Conservation (phyloP, 2,888 invertebrate species). For the Andrena trimmerana region DNA sequence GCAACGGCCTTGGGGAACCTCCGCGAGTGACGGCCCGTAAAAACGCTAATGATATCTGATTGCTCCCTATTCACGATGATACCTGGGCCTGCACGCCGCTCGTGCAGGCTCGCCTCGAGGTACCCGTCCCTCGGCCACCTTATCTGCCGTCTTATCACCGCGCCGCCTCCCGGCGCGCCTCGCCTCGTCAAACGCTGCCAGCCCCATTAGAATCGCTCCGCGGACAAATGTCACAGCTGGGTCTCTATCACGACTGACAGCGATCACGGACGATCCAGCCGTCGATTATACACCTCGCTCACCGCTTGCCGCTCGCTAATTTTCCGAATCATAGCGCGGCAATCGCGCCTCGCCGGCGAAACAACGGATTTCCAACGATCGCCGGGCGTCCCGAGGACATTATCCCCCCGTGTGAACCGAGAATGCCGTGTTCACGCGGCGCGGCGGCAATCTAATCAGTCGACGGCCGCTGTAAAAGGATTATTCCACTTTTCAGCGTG, state of each 20-base stretch:
- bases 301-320: conserved; percentile 25
- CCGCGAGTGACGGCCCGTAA: conserved; percentile 68
- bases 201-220: conserved; percentile 46
- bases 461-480: conserved; percentile 46
- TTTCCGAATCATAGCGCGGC: conserved; percentile 11
- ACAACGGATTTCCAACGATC: conserved; percentile 29
- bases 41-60: conserved; percentile 84
- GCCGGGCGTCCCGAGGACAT: conserved; percentile 42
- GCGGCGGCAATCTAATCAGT: conserved; percentile 31
- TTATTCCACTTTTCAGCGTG: conserved; percentile 36
- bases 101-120: conserved; percentile 64
- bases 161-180: conserved; percentile 37
- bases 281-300: conserved; percentile 19
- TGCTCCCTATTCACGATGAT: conserved; percentile 83
- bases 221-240: conserved; percentile 55
- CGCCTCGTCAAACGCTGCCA: conserved; percentile 59
- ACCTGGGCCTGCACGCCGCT: conserved; percentile 69
- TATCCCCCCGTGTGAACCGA: conserved; percentile 54
- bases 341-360: conserved; percentile 27
- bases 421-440: conserved; percentile 50
- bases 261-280: conserved; percentile 27
- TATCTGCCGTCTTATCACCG: conserved; percentile 68
- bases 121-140: conserved; percentile 37
- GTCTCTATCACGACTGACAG: conserved; percentile 32
- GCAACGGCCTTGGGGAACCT: conserved; percentile 58